Evolutionary conservation across 2,113 vertebrate genomes (phyloP), one percentile per base, ranked within the genome.

Genomic region (Bambusicola thoracicus): DNA sequence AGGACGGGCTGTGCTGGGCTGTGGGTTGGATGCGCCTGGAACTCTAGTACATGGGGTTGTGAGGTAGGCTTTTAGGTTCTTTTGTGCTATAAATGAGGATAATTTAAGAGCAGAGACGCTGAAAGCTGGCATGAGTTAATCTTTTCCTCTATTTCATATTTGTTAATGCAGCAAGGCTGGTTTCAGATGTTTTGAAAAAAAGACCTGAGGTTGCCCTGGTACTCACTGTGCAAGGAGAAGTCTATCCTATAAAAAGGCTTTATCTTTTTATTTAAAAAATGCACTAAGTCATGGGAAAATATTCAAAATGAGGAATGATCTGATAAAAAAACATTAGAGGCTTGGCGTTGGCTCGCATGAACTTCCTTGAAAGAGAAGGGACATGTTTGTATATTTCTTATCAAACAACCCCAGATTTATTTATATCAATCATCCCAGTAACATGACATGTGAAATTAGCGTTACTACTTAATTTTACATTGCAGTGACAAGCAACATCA

Each of bases 201-300:
- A 81, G 92, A 94, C 68, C 89, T 92, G 81, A 93, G 81, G 34
- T 85, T 84, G 43, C 61, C 84, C 17, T 36, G 83, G 44, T 58
- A 36, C 85, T 70, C 81, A 78, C 76, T 81, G 25, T 79, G 73
- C 36, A 84, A 92, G 92, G 29, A 95, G 49, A 85, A 97, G 88
- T 41, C 75, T 74, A 61, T 62, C 79, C 76, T 90, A 84, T 92
- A 94, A 96, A 95, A 94, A 95, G 87, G 79, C 32, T 96, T 97
- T 90, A 89, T 92, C 43, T 92, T 90, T 94, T 89, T 96, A 89
- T 96, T 82, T 75, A 93, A 94, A 97, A 97, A 92, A 92, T 95
- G 90, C 46, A 48, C 56, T 74, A 78, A 86, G 85, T 91, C 68
- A 3, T 95, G 61, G 95, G 86, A 96, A 96, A 96, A 90, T 87